Percentiles rank a stretch among this genome's conserved stretches.
phyloP scores from a whole-genome alignment of 2,113 vertebrate genomes.

The Carassius gibelio region DNA sequence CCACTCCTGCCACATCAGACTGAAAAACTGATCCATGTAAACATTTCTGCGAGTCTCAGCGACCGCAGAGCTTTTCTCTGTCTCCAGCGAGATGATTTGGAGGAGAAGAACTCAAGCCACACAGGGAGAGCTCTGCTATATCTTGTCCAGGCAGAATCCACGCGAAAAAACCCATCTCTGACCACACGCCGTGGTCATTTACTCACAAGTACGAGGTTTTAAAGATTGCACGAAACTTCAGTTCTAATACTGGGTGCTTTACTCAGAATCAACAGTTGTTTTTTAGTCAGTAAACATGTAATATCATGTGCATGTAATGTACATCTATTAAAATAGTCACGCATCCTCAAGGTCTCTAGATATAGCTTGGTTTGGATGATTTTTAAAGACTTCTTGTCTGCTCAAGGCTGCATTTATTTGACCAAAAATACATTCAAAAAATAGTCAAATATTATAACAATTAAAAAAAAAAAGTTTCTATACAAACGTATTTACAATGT shows the following conservation, averaged over 20 bases:
- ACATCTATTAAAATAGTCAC: neutral
- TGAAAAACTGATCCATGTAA: constrained; percentile 19
- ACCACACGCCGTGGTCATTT: neutral
- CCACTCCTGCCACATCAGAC: constrained; percentile 23
- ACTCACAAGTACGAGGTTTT: neutral
- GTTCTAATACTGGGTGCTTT: neutral
- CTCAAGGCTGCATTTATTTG: neutral
- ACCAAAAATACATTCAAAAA: neutral
- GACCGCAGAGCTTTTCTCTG: constrained; percentile 12
- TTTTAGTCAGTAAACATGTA: neutral
- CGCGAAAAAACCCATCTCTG: neutral
- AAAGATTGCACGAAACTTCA: neutral
- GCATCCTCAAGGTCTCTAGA: neutral
- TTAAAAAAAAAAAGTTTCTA: neutral
- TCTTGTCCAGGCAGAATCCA: neutral
- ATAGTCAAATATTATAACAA: neutral
- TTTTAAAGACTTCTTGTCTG: neutral
- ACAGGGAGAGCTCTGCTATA: neutral
- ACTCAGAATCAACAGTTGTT: neutral
- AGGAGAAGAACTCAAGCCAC: constrained; percentile 23
- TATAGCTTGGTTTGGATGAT: neutral
- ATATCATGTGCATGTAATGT: neutral
- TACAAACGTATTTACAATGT: neutral
- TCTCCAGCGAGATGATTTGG: neutral
- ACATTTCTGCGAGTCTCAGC: constrained; percentile 1